Conservation (phyloP, 2,797 vertebrate genomes). For the Oophaga sylvatica region DNA sequence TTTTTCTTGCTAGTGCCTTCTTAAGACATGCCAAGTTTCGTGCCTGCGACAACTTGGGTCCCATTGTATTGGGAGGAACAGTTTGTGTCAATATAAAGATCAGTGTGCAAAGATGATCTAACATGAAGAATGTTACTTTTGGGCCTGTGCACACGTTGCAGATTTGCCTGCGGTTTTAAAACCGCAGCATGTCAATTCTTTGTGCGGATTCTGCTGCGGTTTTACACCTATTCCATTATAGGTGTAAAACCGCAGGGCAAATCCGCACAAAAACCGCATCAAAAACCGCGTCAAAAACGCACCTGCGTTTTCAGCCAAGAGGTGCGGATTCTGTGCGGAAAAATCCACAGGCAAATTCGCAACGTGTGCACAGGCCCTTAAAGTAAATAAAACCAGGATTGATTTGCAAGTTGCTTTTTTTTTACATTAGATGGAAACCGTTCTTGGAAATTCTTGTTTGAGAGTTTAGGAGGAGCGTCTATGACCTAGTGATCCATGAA, state of each 20-base stretch:
- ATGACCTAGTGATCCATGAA: conserved; percentile 1
- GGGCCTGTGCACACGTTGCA: too few relatives aligned
- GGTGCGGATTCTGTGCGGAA: too few relatives aligned
- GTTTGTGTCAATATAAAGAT: not conserved
- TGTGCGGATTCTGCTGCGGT: too few relatives aligned
- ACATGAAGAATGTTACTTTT: not conserved
- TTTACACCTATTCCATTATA: too few relatives aligned
- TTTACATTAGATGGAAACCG: not conserved
- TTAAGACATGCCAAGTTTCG: not conserved
- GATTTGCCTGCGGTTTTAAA: too few relatives aligned
- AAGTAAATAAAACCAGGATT: not conserved
- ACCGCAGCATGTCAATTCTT: too few relatives aligned
- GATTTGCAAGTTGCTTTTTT: not conserved
- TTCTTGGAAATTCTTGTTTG: not conserved
- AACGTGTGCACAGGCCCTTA: not conserved
- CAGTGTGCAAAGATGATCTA: not conserved
- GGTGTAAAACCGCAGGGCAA: too few relatives aligned
- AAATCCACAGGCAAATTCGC: too few relatives aligned
- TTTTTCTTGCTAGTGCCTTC: not conserved
- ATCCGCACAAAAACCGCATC: too few relatives aligned
- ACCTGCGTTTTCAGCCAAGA: too few relatives aligned
- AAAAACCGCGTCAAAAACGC: too few relatives aligned
- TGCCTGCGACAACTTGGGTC: not conserved
- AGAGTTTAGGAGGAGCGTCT: not conserved
- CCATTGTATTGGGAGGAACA: not conserved